Conservation (phyloP, 2,113 vertebrate genomes). For the Phylloscopus trochilus region DNA sequence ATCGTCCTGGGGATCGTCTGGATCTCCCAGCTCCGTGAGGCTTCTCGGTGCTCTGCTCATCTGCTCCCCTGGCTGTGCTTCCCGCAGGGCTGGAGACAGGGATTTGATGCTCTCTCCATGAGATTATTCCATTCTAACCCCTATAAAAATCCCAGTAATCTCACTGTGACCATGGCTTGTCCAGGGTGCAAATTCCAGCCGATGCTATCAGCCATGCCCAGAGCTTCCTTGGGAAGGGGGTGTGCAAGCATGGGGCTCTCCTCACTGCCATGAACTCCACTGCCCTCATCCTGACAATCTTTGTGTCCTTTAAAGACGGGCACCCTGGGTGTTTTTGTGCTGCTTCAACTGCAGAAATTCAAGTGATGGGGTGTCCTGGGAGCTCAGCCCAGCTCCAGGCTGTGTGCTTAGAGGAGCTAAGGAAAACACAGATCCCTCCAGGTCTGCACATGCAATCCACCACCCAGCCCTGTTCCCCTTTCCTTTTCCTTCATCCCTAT, state of each 20-base stretch:
- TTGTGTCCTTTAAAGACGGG: background rate
- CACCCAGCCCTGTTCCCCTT: background rate
- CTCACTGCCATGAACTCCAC: background rate
- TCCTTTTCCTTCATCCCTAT: background rate
- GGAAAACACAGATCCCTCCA: background rate
- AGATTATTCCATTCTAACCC: background rate
- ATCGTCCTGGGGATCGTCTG: fast-evolving
- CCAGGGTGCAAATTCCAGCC: background rate
- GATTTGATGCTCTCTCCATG: background rate
- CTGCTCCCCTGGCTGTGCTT: background rate
- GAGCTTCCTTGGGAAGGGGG: background rate
- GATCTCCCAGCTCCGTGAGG: background rate
- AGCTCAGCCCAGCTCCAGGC: background rate
- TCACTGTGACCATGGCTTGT: fast-evolving
- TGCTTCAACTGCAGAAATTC: background rate
- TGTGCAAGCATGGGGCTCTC: background rate
- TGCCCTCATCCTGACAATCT: fast-evolving
- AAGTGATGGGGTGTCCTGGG: fast-evolving
- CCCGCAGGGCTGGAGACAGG: background rate
- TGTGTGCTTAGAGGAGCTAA: fast-evolving
- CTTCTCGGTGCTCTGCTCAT: background rate
- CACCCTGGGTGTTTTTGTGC: background rate
- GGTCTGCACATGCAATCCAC: fast-evolving
- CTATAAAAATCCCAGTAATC: background rate
- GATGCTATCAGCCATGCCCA: fast-evolving